Base-by-base conservation (phyloP, 2,888 invertebrate species). In the Agriopis marginaria region DNA sequence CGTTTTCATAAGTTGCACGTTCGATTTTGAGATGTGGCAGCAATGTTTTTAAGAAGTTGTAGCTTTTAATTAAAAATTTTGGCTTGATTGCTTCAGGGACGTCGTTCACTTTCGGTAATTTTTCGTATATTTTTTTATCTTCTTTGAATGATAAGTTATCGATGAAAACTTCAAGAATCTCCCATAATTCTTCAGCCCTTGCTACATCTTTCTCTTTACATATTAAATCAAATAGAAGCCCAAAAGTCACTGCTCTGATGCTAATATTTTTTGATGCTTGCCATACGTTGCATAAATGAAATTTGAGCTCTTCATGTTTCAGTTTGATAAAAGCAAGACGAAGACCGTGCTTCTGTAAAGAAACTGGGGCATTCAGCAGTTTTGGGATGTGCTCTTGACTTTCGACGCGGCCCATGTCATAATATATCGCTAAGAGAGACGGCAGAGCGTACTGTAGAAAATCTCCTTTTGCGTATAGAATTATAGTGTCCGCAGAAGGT, bases 341-440 rank as follows among this genome's bases (percentile, higher is more conserved):
- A 58, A 91, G 86, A 0, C 87, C 89, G 74, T 90, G 90, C 75
- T 91, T 91, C 75, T 91, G 91, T 47, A 91, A 70, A 7, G 91
- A 90, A 3, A 90, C 89, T 10, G 86, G 88, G 5, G 86, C 77
- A 77, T 87, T 79, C 10, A 89, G 70, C 62, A 92, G 71, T 68
- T 83, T 81, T 4, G 81, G 81, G 51, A 91, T 79, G 70, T 82
- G 78, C 66, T 81, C 75, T 51, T 75, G 78, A 61, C 82, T 82
- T 51, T 78, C 66, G 12, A 66, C 58, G n/a, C 70, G 51, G 68
- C 79, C 86, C 73, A 90, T 72, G 72, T 91, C 89, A 71, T 88
- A 84, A 76, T 85, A 86, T 72, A 92, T 85, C 5, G 91, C 84
- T 42, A 82, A 77, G 49, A 92, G 76, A 8, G 92, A 88, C 3